Evolutionary conservation across 2,888 invertebrate genomes (phyloP).

Genomic region (Aleiodes alternator): DNA sequence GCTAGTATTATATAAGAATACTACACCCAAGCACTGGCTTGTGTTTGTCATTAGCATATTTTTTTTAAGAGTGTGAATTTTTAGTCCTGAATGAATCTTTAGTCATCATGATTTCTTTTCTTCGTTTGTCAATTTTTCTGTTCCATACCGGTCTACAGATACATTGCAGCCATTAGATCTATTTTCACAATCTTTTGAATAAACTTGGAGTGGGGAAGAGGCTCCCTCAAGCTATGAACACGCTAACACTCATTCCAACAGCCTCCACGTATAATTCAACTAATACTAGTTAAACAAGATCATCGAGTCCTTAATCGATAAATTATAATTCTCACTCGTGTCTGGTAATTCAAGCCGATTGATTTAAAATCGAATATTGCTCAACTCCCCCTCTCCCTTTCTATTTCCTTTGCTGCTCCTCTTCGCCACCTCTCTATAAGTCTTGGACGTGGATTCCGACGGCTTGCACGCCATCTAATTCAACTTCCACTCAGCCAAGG

Average conservation of each 20-base stretch:
- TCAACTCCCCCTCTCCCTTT: slow-evolving; percentile 61
- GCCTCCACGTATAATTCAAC: slow-evolving; percentile 36
- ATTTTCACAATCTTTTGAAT: slow-evolving; percentile 1
- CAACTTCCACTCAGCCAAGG: not conserved
- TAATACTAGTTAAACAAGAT: slow-evolving; percentile 54
- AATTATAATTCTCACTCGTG: slow-evolving; percentile 43
- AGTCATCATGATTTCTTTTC: no score
- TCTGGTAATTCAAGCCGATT: slow-evolving; percentile 42
- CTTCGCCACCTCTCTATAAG: slow-evolving; percentile 33
- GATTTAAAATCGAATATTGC: slow-evolving; percentile 51
- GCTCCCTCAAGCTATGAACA: slow-evolving; percentile 27
- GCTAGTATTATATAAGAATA: no score
- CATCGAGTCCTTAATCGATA: slow-evolving; percentile 39
- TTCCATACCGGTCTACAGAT: slow-evolving; percentile 9
- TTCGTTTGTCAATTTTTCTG: no score
- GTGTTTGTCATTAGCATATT: no score
- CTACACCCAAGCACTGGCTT: no score
- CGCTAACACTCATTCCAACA: slow-evolving; percentile 31
- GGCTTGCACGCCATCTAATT: slow-evolving; percentile 12
- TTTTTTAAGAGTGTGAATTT: no score
- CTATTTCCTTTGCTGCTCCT: slow-evolving; percentile 33
- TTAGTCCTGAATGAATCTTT: no score
- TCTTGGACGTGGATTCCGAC: no score
- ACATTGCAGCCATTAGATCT: slow-evolving; percentile 3
- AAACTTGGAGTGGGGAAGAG: not conserved